Percentiles rank a stretch among this genome's conserved stretches.
These are phyloP conservation scores for Xestia ashworthii DNA, from an alignment of 2,888 invertebrate genomes.

Conservation along the genomic window DNA sequence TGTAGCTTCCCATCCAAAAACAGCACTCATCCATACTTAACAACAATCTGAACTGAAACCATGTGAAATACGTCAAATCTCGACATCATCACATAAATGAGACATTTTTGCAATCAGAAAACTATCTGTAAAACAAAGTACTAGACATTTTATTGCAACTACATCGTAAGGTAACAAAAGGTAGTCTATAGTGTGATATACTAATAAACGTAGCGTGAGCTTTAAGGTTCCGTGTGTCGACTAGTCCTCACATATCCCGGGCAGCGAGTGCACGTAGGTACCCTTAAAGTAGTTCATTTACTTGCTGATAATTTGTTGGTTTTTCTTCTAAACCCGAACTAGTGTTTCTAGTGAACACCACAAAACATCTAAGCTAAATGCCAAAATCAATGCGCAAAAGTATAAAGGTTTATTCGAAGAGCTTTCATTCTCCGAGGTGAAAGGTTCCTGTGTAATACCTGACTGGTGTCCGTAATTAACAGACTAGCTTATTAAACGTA, in stretches of 20 bases:
- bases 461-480: conserved; percentile 62
- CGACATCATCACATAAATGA: neutral
- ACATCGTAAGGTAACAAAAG: neutral
- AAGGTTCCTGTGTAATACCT: conserved; percentile 50
- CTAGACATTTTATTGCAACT: neutral
- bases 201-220: too few relatives aligned
- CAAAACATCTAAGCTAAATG: neutral
- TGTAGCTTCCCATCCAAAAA: too few relatives aligned
- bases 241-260: too few relatives aligned
- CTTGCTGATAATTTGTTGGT: too few relatives aligned
- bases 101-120: neutral
- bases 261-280: too few relatives aligned
- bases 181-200: too few relatives aligned
- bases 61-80: neutral
- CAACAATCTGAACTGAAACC: neutral
- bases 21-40: too few relatives aligned
- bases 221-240: too few relatives aligned
- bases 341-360: too few relatives aligned
- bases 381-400: neutral
- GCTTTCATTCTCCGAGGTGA: neutral
- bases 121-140: neutral
- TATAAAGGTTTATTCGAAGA: neutral
- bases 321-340: too few relatives aligned
- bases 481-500: conserved; percentile 59
- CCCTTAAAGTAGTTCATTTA: too few relatives aligned